phyloP scores from a whole-genome alignment of 1,140 invertebrate genomes.

The Melanaphis sacchari region DNA sequence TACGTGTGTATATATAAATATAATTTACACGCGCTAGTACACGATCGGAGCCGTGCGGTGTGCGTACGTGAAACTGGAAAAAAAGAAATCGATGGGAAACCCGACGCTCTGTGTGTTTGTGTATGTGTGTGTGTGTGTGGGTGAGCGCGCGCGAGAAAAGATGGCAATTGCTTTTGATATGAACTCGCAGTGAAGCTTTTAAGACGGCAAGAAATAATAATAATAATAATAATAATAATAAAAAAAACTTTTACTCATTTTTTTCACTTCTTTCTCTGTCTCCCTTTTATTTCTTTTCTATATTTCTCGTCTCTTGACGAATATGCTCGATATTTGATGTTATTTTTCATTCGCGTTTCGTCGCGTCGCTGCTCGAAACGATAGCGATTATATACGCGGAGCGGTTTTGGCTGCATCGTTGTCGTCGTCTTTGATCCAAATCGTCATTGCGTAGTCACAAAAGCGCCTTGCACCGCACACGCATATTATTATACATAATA shows the following conservation, averaged over 20 bases:
- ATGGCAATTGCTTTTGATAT: conserved; percentile 57
- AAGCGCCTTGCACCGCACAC: too few species aligned
- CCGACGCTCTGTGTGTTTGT: conserved; percentile 51
- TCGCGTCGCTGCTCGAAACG: not conserved
- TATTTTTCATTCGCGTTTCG: conserved; percentile 46
- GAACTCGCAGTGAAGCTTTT: conserved; percentile 53
- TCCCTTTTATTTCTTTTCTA: not conserved
- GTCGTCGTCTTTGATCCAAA: not conserved
- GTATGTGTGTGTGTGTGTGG: not conserved
- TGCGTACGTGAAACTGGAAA: conserved; percentile 23
- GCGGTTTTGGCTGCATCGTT: not conserved
- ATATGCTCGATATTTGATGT: conserved; percentile 48
- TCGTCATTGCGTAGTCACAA: not conserved
- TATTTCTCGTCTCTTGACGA: conserved; percentile 31
- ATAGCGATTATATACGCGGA: not conserved
- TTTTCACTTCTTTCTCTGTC: not conserved
- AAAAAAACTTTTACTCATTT: conserved; percentile 49
- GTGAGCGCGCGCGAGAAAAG: not conserved
- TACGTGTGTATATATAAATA: not conserved
- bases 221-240: not conserved
- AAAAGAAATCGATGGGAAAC: conserved; percentile 31
- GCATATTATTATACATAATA: not conserved
- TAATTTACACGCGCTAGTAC: not conserved
- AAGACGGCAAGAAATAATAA: conserved; percentile 18
- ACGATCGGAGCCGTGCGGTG: not conserved